Evolutionary conservation across 2,888 invertebrate genomes (phyloP), one percentile per base, ranked within the genome.

Genomic region (Sesamia inferens): DNA sequence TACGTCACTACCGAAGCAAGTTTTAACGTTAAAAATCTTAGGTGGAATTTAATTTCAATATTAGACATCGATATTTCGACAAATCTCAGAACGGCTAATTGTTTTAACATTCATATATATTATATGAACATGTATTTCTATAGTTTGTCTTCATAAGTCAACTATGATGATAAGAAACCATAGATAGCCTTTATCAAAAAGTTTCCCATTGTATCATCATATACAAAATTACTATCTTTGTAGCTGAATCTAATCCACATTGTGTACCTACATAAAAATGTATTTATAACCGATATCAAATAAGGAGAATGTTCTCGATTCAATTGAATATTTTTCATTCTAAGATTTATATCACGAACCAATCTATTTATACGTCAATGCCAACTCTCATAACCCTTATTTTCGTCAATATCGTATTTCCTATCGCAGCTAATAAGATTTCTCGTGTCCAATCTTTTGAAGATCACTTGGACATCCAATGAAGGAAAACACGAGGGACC

Each of bases 371-470:
- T n/a, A 19, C 22, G 47, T n/a, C 22, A 54, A 22, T 47, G 16
- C 13, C 48, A 62, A 62, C 22, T 44, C 48, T 6, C 7, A 31
- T 16, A 63, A 48, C 51, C 22, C 63, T 58, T 72, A 19, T 48
- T 58, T 59, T 58, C 59, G 61, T 54, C 59, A 68, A 31, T 72
- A 48, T 63, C 31, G 65, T 71, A 58, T 82, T 68, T 55, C n/a
- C 42, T 24, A 67, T 63, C 70, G n/a, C 39, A 47, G 69, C 39
- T 39, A 67, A 81, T 63, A 64, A 82, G 76, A 72, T 74, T 80
- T 76, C 68, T 54, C 77, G 61, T 69, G 78, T 83, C 77, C 68
- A 79, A 83, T 85, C 71, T 75, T 61, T 68, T 75, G 66, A 78
- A 72, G 63, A 85, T 78, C 73, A 78, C 67, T 77, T 72, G 61